Evolutionary conservation across 2,113 vertebrate genomes (phyloP).

Genomic region (Cariama cristata): DNA sequence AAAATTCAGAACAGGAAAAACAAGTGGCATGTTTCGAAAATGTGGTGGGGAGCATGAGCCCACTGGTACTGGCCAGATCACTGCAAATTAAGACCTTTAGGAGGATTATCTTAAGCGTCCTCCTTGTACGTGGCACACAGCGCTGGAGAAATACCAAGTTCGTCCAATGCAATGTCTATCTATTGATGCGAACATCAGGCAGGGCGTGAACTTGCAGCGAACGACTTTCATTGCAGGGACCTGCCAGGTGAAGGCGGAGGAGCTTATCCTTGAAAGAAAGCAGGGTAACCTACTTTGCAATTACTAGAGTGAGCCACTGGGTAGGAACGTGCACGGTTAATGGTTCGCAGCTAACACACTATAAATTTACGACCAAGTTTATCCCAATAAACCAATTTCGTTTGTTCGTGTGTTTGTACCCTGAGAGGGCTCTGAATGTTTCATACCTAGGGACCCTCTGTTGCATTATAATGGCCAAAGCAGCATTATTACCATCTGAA

Average conservation of each 20-base stretch:
- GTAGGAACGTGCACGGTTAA: neutral
- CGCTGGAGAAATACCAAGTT: neutral
- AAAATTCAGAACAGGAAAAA: neutral
- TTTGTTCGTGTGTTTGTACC: neutral
- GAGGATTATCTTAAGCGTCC: neutral
- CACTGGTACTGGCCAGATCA: neutral
- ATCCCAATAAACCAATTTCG: neutral
- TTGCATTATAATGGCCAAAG: neutral
- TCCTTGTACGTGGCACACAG: accelerated
- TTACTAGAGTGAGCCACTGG: neutral
- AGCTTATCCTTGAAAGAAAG: slow-evolving; percentile 6
- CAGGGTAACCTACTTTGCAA: neutral
- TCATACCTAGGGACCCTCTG: neutral
- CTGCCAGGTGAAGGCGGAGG: neutral
- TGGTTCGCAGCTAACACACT: neutral
- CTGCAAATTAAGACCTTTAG: neutral
- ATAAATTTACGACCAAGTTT: neutral
- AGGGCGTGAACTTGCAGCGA: neutral
- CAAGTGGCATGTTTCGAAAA: neutral
- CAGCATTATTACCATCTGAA: neutral
- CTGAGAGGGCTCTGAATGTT: neutral
- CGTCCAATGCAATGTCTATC: neutral
- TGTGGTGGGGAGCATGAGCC: neutral
- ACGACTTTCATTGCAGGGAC: neutral
- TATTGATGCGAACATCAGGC: neutral